Evolutionary conservation across 1,140 invertebrate genomes (phyloP).

Genomic region (Drosophila ambigua): DNA sequence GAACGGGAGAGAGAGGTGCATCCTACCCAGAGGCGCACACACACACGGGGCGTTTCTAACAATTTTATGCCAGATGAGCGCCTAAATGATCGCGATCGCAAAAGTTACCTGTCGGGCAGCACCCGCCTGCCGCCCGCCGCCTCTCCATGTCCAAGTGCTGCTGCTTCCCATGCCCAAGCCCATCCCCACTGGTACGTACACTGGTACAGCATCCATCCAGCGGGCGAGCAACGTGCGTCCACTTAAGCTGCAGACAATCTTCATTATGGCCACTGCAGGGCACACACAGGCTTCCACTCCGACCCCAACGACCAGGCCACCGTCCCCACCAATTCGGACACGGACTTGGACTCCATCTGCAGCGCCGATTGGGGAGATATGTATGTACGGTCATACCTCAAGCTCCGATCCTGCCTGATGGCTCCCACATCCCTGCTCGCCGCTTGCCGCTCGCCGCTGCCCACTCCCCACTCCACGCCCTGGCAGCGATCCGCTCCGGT

Average conservation of each 20-base stretch:
- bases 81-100: slow-evolving; percentile 76
- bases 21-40: slow-evolving; percentile 56
- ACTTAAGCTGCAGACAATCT: slow-evolving; percentile 81
- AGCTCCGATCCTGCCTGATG: slow-evolving; percentile 3
- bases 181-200: slow-evolving; percentile 1
- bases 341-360: slow-evolving; percentile 11
- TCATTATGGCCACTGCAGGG: slow-evolving; percentile 79
- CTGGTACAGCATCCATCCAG: slow-evolving; percentile 26
- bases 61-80: slow-evolving; percentile 83
- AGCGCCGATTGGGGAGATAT: slow-evolving; percentile 13
- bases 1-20: neutral
- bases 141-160: neutral
- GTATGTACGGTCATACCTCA: no score
- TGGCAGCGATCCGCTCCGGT: neutral
- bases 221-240: slow-evolving; percentile 68
- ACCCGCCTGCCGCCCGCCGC: neutral
- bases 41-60: slow-evolving; percentile 83
- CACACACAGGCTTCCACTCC: slow-evolving; percentile 55
- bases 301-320: slow-evolving; percentile 6
- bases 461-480: slow-evolving; percentile 3
- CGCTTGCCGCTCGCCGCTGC: neutral
- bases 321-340: no score
- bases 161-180: slow-evolving; percentile 21
- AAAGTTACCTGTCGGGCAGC: slow-evolving; percentile 43
- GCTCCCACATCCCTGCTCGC: slow-evolving; percentile 23